phyloP scores from a whole-genome alignment of 2,113 vertebrate genomes.

The Hymenochirus boettgeri region DNA sequence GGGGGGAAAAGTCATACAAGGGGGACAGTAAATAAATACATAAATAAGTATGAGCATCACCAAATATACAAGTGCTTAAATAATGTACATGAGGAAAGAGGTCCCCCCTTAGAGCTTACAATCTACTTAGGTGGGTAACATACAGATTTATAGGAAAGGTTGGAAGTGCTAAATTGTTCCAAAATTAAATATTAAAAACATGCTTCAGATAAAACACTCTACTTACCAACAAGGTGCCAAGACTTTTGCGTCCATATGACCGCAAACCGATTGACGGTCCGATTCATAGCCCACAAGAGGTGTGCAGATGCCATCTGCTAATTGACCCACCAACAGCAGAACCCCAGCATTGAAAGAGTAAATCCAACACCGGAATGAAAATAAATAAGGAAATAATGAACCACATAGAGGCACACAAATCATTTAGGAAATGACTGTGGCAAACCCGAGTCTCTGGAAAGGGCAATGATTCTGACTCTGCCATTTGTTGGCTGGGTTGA shows the following conservation, averaged over 20 bases:
- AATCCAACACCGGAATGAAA: slow-evolving; percentile 83
- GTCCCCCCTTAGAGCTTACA: too few relatives aligned
- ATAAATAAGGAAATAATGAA: slow-evolving; percentile 84
- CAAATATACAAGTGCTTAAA: too few relatives aligned
- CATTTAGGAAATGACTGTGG: slow-evolving; percentile 82
- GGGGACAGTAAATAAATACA: too few relatives aligned
- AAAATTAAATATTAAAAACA: too few relatives aligned
- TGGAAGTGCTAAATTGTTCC: too few relatives aligned
- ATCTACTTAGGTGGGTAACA: too few relatives aligned
- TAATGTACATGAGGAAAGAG: too few relatives aligned
- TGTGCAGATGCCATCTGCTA: slow-evolving; percentile 79
- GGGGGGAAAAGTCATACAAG: too few relatives aligned
- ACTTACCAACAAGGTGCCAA: slow-evolving; percentile 85
- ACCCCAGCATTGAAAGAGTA: slow-evolving; percentile 68
- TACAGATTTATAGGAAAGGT: too few relatives aligned
- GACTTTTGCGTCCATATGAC: slow-evolving; percentile 79
- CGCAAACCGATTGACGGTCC: slow-evolving; percentile 68
- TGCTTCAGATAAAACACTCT: too few relatives aligned
- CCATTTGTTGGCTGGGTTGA: slow-evolving; percentile 10
- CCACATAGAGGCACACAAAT: slow-evolving; percentile 89
- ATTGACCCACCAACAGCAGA: slow-evolving; percentile 76
- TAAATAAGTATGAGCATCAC: too few relatives aligned
- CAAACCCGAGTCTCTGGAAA: slow-evolving; percentile 67
- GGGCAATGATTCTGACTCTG: slow-evolving; percentile 45
- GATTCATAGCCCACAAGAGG: slow-evolving; percentile 84